Evolutionary conservation across 1,140 invertebrate species (phyloP), one percentile per base, ranked within the genome.

Genomic region (Zaprionus inermis): DNA sequence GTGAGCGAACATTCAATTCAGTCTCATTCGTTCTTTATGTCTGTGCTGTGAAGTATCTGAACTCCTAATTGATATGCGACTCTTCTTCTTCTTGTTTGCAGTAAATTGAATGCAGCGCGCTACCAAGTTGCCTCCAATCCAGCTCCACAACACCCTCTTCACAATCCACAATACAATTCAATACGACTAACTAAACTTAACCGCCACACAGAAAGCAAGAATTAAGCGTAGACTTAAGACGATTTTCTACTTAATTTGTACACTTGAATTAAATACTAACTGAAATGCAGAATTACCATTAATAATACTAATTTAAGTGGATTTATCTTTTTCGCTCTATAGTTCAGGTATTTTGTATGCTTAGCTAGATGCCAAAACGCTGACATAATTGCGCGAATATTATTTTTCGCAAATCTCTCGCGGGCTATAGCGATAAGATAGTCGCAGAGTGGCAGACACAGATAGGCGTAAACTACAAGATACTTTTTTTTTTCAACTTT

Each of bases 341-440:
- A 51, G 44, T 57, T 54, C 3, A 1, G 6, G 34, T 56, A 38
- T 72, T 58, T 49, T 85, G 74, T 72, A 38, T 76, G 46, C 49
- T 54, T 16, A 61, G 14, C 78, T 67, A 56, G 66, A 84, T 84
- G 84, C 81, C 74, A 67, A 14, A 56, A 30, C 46, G 24, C 60
- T 86, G 83, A 86, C 83, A 88, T 88, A 86, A 86, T 88, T 79
- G 65, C 76, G 56, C 69, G 83, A 88, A 77, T 79, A 73, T 44
- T 44, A 73, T 44, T 81, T 80, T 79, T 80, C 68, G 81, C 83
- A 68, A 65, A 81, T 79, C 72, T 64, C 34, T 6, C 56, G 46
- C 38, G 9, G n/a, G 36, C 36, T 28, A 6, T 3, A 28, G 12
- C 44, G 82, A 86, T 86, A 86, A 86, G 82, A 81, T 78, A 78